Evolutionary conservation across 1,140 invertebrate species (phyloP), one percentile per base, ranked within the genome.

Genomic region (Halotydeus destructor): DNA sequence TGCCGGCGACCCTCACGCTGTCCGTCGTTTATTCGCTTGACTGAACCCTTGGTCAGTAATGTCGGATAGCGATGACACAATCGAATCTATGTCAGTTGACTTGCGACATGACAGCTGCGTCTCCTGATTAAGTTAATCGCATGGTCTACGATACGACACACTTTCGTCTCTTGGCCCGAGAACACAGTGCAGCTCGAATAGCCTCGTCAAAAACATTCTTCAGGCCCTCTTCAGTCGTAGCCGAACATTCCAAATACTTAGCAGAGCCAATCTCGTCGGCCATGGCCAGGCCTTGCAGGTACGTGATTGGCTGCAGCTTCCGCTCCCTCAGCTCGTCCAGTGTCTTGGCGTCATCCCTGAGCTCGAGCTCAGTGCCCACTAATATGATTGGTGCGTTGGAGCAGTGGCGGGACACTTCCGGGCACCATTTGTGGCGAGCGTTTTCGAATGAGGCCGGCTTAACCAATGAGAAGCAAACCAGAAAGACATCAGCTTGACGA

Each of bases 371-470:
- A 24, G 46, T 47, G 6, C 69, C 71, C 22, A 73, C 67, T n/a
- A 73, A 57, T 45, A 73, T 70, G 38, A 71, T 71, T 6, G 70
- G 69, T 18, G 69, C 69, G 38, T 62, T 62, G 1, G 67, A 67
- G 55, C 67, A 70, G 49, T 71, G 69, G 54, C 72, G 69, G 38
- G 58, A 61, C 4, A 72, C 66, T 56, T 71, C 70, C 2, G 81
- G 81, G 61, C 82, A 88, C 82, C 82, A 86, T 69, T 97, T 99
- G 43, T 88, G 89, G 55, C 89, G 69, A 36, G 98, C 91, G 64
- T 98, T 98, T 64, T 98, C 91, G 68, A 97, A 98, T 50, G 88
- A 94, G 9, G 91, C 88, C 40, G 91, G 91, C 68, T 96, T 97
- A 3, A 97, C 86, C 48, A 98, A 64, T 26, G 88, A 96, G 62